phyloP scores from a whole-genome alignment of 2,113 vertebrate genomes.

The Hucho hucho region DNA sequence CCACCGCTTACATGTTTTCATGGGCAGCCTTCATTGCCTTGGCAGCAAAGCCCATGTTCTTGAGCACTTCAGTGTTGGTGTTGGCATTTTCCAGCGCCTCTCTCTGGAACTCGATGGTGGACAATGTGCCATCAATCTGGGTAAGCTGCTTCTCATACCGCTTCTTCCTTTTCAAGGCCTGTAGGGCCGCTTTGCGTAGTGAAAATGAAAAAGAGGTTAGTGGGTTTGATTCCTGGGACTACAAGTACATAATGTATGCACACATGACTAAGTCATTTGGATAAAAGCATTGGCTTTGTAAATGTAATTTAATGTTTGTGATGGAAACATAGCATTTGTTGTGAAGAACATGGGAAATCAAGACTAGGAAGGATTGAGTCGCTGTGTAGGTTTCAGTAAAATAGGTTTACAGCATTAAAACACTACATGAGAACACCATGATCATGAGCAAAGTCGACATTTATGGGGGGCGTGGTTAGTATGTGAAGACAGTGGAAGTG shows the following conservation, averaged over 20 bases:
- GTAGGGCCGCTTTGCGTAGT: conserved; percentile 84
- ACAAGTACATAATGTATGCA: not conserved
- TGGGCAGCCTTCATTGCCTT: conserved; percentile 99
- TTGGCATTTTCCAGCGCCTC: conserved; percentile 98
- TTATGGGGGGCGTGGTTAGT: too few species aligned
- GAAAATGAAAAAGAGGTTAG: not conserved
- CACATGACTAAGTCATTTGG: not conserved
- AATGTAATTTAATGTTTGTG: too few species aligned
- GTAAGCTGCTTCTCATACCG: conserved; percentile 94
- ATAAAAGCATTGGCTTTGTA: too few species aligned
- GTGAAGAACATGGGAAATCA: too few species aligned
- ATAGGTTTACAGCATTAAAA: too few species aligned
- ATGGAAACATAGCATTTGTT: too few species aligned
- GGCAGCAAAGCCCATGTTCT: conserved; percentile 96
- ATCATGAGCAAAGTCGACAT: too few species aligned
- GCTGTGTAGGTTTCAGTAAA: too few species aligned
- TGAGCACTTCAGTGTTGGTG: conserved; percentile 98
- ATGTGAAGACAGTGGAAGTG: too few species aligned
- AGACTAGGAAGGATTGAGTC: too few species aligned
- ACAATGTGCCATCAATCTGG: conserved; percentile 95
- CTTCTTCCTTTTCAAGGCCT: conserved; percentile 97
- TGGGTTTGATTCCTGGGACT: too few species aligned
- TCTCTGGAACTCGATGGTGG: conserved; percentile 96
- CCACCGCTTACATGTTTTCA: conserved; percentile 88
- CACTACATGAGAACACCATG: too few species aligned